phyloP scores from a whole-genome alignment of 2,113 vertebrate genomes.

The Herpetotheres cachinnans region DNA sequence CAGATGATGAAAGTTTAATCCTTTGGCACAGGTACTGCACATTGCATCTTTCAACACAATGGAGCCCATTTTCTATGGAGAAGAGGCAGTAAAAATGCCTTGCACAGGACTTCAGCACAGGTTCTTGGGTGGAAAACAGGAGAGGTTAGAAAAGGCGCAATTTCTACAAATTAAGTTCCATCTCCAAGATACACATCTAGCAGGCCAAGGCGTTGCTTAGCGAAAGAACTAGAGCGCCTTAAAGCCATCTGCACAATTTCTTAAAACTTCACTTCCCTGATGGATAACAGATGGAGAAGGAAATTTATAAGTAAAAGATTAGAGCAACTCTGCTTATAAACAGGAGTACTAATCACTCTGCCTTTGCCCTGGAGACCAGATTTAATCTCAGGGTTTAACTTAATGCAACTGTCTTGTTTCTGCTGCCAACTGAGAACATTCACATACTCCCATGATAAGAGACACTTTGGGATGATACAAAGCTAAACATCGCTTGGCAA shows the following conservation, averaged over 20 bases:
- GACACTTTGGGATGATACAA: constrained; percentile 2
- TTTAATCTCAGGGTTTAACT: constrained; percentile 57
- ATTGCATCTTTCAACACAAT: constrained; percentile 24
- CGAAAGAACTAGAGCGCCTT: not conserved
- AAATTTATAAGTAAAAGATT: constrained; percentile 63
- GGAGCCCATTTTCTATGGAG: not conserved
- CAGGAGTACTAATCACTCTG: constrained; percentile 60
- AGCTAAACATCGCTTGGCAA: not conserved
- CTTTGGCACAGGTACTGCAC: constrained; percentile 42
- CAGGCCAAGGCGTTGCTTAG: constrained; percentile 10
- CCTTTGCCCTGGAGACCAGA: constrained; percentile 54
- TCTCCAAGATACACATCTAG: constrained; percentile 1
- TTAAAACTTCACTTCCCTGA: constrained; percentile 46
- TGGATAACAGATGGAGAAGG: constrained; percentile 60
- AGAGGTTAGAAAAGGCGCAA: not conserved
- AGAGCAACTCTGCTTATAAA: constrained; percentile 57
- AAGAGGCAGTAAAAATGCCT: not conserved
- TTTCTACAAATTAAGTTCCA: not conserved
- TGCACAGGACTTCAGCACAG: not conserved
- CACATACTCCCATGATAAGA: not conserved
- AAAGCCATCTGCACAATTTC: constrained; percentile 47
- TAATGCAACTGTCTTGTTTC: constrained; percentile 52
- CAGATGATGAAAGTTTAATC: constrained; percentile 60
- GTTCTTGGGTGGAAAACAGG: not conserved
- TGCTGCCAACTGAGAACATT: constrained; percentile 24